These are phyloP conservation scores for Nematolebias whitei DNA, from an alignment of 2,113 vertebrate species.

Conservation along the genomic window DNA sequence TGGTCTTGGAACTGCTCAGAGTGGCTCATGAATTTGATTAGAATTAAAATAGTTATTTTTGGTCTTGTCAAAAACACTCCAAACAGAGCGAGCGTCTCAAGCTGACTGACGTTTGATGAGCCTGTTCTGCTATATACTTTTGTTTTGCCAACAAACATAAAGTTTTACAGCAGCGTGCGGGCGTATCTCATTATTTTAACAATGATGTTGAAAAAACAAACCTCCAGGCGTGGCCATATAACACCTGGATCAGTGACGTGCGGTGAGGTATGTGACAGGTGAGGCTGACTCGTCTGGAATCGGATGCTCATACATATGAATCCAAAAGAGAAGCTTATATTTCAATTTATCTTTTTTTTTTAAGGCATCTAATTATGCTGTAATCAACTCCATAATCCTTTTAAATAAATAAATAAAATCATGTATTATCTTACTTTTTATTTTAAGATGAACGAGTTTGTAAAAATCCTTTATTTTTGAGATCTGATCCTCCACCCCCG, in stretches of 20 bases:
- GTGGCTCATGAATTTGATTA: neutral
- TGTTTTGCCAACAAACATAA: constrained; percentile 25
- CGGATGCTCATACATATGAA: too few relatives aligned
- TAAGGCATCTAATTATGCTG: too few relatives aligned
- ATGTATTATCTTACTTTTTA: too few relatives aligned
- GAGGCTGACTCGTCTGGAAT: too few relatives aligned
- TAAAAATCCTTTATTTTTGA: too few relatives aligned
- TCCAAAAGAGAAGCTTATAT: too few relatives aligned
- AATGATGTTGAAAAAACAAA: constrained; percentile 30
- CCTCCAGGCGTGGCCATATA: constrained; percentile 13
- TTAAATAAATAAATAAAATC: too few relatives aligned
- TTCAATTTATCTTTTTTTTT: too few relatives aligned
- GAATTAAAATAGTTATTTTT: constrained; percentile 14
- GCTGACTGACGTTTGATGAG: constrained; percentile 18
- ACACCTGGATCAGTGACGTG: constrained; percentile 6
- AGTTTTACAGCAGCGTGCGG: constrained; percentile 5
- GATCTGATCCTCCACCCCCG: too few relatives aligned
- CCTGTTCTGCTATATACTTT: constrained; percentile 18
- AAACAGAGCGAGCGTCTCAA: constrained; percentile 9
- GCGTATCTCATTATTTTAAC: constrained; percentile 41
- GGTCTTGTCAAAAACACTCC: neutral
- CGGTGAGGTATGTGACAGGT: too few relatives aligned
- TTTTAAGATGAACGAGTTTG: too few relatives aligned
- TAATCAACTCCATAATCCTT: too few relatives aligned
- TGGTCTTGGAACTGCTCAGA: neutral